Conservation (phyloP, 2,888 invertebrate genomes). For the Hyposoter didymator region DNA sequence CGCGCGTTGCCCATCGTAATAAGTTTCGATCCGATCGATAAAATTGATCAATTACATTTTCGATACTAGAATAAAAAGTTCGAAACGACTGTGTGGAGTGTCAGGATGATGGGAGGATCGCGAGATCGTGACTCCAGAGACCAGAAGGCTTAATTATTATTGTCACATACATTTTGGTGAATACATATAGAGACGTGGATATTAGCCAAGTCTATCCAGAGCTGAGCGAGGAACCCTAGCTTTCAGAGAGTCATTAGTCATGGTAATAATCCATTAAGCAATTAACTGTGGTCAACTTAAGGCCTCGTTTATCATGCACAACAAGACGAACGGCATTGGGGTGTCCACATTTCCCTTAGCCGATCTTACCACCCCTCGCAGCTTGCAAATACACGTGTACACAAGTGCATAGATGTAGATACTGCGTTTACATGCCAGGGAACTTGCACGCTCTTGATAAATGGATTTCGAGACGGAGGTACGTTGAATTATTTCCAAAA, state of each 20-base stretch:
- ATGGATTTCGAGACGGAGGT: conserved; percentile 14
- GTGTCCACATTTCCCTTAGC: conserved; percentile 41
- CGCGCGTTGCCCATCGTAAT: no score
- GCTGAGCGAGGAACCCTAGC: conserved; percentile 30
- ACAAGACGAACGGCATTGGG: conserved; percentile 60
- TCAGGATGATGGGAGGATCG: conserved; percentile 9
- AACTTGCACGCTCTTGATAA: conserved; percentile 6
- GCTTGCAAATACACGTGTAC: not conserved
- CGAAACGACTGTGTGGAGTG: not conserved
- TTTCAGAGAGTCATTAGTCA: conserved; percentile 68
- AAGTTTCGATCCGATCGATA: not conserved
- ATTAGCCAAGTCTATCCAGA: conserved; percentile 33
- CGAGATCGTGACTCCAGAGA: conserved; percentile 37
- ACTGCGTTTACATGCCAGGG: not conserved
- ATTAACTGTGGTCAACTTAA: conserved; percentile 69
- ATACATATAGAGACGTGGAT: conserved; percentile 1
- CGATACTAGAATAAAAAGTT: not conserved
- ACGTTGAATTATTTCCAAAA: conserved; percentile 9
- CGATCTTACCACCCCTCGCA: conserved; percentile 38
- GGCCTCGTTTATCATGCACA: conserved; percentile 68
- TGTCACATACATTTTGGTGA: conserved; percentile 30
- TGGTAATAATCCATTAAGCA: conserved; percentile 70
- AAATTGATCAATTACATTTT: not conserved
- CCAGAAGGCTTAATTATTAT: conserved; percentile 61
- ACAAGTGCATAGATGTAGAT: not conserved